phyloP scores from a whole-genome alignment of 2,797 vertebrate genomes.

The Octomys mimax region DNA sequence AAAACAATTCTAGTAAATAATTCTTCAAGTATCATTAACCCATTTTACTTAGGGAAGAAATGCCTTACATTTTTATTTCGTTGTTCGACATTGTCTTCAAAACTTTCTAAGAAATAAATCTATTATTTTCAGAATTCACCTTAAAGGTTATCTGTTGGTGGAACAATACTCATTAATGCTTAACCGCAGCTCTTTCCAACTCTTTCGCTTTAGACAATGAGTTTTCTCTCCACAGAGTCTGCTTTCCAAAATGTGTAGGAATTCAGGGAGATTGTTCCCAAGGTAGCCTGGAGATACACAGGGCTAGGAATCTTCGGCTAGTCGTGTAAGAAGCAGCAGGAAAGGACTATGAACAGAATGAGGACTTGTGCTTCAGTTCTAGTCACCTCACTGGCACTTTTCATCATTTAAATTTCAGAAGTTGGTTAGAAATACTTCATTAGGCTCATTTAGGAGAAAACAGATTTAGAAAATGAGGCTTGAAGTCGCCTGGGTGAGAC shows the following conservation, averaged over 20 bases:
- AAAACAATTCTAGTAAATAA: neutral
- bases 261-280: slow-evolving; percentile 10
- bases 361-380: neutral
- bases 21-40: neutral
- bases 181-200: neutral
- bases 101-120: neutral
- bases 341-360: neutral
- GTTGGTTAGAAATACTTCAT: neutral
- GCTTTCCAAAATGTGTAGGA: neutral
- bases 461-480: slow-evolving; percentile 18
- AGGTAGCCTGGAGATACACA: neutral
- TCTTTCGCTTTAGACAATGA: neutral
- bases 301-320: neutral
- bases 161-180: neutral
- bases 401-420: neutral
- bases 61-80: neutral
- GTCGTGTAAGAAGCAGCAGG: neutral
- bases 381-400: neutral
- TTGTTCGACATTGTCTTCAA: neutral
- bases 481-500: neutral
- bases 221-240: neutral
- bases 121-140: neutral
- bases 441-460: neutral
- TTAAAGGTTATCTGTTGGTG: neutral
- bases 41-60: neutral